Evolutionary conservation across 1,140 invertebrate genomes (phyloP).

Genomic region (Bombus balteatus): DNA sequence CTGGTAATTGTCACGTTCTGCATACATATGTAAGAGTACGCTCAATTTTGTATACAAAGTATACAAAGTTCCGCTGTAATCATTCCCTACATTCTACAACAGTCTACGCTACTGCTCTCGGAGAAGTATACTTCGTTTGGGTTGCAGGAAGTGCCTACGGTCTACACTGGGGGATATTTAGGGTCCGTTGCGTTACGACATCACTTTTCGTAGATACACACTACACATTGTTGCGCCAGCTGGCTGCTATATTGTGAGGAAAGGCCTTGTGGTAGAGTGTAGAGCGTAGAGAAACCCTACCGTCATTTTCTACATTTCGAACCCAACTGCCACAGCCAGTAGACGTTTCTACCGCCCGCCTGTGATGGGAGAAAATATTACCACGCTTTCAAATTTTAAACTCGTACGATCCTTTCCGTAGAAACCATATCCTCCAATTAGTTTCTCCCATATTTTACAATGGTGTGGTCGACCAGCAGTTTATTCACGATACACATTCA

Average conservation of each 20-base stretch:
- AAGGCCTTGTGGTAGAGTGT: not conserved
- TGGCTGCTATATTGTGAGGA: constrained; percentile 40
- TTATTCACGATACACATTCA: not conserved
- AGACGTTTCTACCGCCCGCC: not conserved
- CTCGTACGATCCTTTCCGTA: not conserved
- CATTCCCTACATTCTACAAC: not conserved
- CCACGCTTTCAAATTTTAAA: not conserved
- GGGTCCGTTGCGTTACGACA: constrained; percentile 35
- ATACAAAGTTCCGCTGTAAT: too few relatives aligned
- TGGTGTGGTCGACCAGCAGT: not conserved
- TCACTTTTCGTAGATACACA: constrained; percentile 22
- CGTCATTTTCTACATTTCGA: constrained; percentile 40
- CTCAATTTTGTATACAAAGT: too few relatives aligned
- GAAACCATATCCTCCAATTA: not conserved
- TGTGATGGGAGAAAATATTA: not conserved
- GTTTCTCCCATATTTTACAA: not conserved
- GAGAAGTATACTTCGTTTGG: not conserved
- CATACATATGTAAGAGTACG: too few relatives aligned
- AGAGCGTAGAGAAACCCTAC: not conserved
- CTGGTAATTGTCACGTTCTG: too few relatives aligned
- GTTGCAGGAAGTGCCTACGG: constrained; percentile 13
- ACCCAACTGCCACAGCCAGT: constrained; percentile 19
- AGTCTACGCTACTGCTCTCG: not conserved
- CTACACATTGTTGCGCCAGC: constrained; percentile 38
- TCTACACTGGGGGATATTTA: constrained; percentile 17